phyloP scores from a whole-genome alignment of 2,113 vertebrate genomes.

The Natator depressus region DNA sequence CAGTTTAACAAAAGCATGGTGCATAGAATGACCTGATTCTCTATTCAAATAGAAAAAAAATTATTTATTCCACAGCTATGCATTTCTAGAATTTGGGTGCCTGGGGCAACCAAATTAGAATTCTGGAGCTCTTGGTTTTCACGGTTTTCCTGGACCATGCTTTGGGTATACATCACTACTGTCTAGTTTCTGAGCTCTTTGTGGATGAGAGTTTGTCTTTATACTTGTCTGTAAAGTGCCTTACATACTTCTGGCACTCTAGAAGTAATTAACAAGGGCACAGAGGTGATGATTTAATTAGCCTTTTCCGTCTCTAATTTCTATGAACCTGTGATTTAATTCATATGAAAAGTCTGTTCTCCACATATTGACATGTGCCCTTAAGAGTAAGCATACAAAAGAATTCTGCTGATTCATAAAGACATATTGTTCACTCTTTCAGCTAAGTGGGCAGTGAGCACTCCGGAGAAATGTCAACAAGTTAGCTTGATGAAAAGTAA shows the following conservation, averaged over 20 bases:
- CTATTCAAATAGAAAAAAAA: not conserved
- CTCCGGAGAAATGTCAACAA: constrained; percentile 1
- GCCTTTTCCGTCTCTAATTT: not conserved
- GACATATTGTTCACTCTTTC: not conserved
- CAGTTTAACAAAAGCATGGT: not conserved
- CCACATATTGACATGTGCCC: not conserved
- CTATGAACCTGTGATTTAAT: not conserved
- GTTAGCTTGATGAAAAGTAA: constrained; percentile 3
- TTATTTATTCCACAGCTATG: not conserved
- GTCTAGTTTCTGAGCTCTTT: not conserved
- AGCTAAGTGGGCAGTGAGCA: not conserved
- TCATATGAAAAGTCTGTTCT: not conserved
- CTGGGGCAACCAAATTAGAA: not conserved
- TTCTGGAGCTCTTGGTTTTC: not conserved
- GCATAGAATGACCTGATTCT: not conserved
- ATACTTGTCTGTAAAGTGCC: not conserved
- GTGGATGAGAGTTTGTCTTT: not conserved
- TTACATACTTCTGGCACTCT: not conserved
- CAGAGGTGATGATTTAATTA: not conserved
- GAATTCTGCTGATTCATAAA: not conserved
- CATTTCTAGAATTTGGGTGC: not conserved
- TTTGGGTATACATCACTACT: not conserved
- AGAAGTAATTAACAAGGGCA: not conserved
- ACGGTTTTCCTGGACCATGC: not conserved
- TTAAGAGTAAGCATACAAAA: not conserved